Evolutionary conservation across 2,797 vertebrate genomes (phyloP).

Genomic region (Tapirus indicus): DNA sequence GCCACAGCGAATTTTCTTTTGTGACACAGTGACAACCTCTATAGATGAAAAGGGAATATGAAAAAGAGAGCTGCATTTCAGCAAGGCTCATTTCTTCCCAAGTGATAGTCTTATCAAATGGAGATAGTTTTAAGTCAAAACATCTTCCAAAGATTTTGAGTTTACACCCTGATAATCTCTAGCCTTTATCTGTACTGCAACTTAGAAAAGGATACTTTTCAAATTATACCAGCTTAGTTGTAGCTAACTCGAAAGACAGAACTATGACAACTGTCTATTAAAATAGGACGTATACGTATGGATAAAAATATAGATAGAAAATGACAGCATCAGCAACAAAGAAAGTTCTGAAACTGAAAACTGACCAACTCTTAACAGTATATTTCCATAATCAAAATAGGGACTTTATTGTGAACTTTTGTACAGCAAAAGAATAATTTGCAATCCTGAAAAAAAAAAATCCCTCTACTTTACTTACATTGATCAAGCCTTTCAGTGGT

Average conservation of each 20-base stretch:
- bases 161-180: neutral
- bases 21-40: neutral
- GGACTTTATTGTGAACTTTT: neutral
- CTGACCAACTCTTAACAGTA: neutral
- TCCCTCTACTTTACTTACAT: neutral
- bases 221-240: neutral
- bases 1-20: neutral
- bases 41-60: neutral
- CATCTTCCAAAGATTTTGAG: neutral
- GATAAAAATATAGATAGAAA: neutral
- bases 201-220: neutral
- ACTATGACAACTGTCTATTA: neutral
- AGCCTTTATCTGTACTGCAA: neutral
- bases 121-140: neutral
- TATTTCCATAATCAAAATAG: neutral
- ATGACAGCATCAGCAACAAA: neutral
- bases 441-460: neutral
- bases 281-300: neutral
- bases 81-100: neutral
- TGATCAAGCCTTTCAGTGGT: neutral
- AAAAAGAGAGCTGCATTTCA: neutral
- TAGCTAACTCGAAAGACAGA: conserved; percentile 31
- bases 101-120: neutral
- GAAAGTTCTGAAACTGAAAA: conserved; percentile 9
- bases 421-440: neutral